A percentile compares a stretch with the other conserved stretches of the same genome.
phyloP scores from a whole-genome alignment of 2,797 vertebrate species.

The Dendrocincla fuliginosa region DNA sequence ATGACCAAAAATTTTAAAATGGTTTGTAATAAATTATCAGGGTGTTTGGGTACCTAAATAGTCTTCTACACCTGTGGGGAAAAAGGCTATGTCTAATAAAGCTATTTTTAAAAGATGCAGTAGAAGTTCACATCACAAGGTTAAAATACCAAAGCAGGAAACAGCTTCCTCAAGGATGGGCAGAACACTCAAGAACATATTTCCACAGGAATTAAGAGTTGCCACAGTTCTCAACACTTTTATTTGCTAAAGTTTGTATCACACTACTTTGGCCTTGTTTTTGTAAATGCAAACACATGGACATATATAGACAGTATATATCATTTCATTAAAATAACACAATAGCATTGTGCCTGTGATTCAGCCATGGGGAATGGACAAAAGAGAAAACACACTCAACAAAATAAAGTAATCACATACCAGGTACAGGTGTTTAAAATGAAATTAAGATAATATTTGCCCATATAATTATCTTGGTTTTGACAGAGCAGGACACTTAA shows the following conservation, averaged over 20 bases:
- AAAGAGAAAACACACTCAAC: conserved; percentile 23
- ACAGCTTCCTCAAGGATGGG: background rate
- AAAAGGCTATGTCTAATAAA: background rate
- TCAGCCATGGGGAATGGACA: background rate
- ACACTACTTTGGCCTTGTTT: background rate
- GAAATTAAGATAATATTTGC: conserved; percentile 41
- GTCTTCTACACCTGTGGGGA: background rate
- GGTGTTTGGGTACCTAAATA: background rate
- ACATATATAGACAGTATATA: background rate
- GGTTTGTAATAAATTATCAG: background rate
- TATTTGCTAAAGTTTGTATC: background rate
- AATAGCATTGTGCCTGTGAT: background rate
- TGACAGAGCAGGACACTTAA: conserved; percentile 37
- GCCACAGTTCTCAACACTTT: background rate
- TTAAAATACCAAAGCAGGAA: background rate
- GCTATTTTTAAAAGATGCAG: background rate
- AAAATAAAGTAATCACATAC: conserved; percentile 8
- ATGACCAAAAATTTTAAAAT: background rate
- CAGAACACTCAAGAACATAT: background rate
- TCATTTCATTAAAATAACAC: conserved; percentile 36
- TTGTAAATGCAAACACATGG: background rate
- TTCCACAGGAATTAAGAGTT: background rate
- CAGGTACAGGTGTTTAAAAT: conserved; percentile 1
- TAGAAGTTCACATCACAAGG: background rate
- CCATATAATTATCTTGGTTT: conserved; percentile 37